Evolutionary conservation across 2,797 vertebrate species (phyloP), one percentile per base, ranked within the genome.

Genomic region (Ctenochaetus hawaiiensis): DNA sequence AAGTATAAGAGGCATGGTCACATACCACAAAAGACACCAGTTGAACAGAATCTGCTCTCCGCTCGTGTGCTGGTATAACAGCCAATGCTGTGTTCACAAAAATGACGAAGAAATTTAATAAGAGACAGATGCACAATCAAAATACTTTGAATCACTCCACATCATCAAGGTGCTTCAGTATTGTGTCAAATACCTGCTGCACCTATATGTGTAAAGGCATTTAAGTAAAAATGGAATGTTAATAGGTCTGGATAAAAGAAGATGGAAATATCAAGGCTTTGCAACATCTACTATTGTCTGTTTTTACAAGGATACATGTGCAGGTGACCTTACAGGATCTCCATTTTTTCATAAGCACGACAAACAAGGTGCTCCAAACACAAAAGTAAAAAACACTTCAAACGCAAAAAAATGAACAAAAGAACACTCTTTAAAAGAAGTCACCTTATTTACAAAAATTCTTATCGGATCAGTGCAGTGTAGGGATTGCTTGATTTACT

Each of bases 301-400:
- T 75, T 60, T 76, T 89, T 86, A 80, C 72, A 73, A 80, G 67
- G 77, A 85, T 87, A 96, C 94, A 95, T 96, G 95, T 94, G 94
- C 82, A 72, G 96, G 89, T 94, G 92, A 92, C 72, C 83, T 85
- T 0, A 90, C 89, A 4, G 93, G 89, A 10, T 91, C 90, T 59
- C 87, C 88, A 43, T 72, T 67, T 75, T 7, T 87, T 89, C 1
- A 49, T 39, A 89, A 91, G 91, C 82, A 89, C 83, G 71, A 85
- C 81, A 67, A 95, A 94, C 23, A 72, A 75, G n/a, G 63, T 85
- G 0, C 20, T 2, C 4, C 93, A 8, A 57, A 75, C 64, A 72
- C 45, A 70, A 67, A 77, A 56, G 59, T 34, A 34, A 34, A 34
- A 34, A 34, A 34, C 30, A 34, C 30, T 34, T 67, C 58, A 75